Percentiles rank a stretch among this genome's conserved stretches.
phyloP scores from a whole-genome alignment of 2,888 invertebrate genomes.

The Deilephila elpenor region DNA sequence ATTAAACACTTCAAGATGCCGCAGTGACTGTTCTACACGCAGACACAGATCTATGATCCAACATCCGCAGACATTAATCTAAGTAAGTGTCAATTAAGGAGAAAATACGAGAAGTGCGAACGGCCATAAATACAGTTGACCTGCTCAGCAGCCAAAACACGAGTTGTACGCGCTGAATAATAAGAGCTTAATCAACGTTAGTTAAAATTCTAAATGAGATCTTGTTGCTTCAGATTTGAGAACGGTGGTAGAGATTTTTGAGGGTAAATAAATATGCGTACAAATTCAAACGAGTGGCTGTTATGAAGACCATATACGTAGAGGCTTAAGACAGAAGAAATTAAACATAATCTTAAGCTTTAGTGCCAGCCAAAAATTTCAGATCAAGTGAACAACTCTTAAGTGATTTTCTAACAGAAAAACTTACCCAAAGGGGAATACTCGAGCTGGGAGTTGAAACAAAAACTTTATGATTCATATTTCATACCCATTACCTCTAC shows the following conservation, averaged over 20 bases:
- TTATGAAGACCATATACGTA: too few species aligned
- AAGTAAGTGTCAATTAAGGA: conserved; percentile 66
- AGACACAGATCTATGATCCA: conserved; percentile 38
- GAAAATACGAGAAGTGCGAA: conserved; percentile 58
- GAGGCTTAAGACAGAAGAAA: too few species aligned
- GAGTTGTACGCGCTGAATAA: conserved; percentile 1
- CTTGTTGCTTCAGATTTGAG: background rate
- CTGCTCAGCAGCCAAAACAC: conserved; percentile 19
- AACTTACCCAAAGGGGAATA: too few species aligned
- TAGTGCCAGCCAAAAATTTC: too few species aligned
- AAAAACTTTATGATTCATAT: too few species aligned
- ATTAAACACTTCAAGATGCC: conserved; percentile 21
- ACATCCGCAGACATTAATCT: conserved; percentile 58
- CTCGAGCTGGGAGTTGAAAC: too few species aligned
- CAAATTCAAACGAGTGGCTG: too few species aligned
- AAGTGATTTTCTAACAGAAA: too few species aligned
- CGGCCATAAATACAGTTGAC: conserved; percentile 50
- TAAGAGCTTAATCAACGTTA: conserved; percentile 4
- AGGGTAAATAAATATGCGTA: background rate
- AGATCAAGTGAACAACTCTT: too few species aligned
- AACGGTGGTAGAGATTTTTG: background rate
- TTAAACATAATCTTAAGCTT: too few species aligned
- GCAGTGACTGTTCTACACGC: conserved; percentile 15
- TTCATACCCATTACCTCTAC: too few species aligned
- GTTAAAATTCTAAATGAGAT: background rate